A percentile compares a stretch with the other conserved stretches of the same genome.
Evolutionary conservation across 2,888 invertebrate species (phyloP).

Genomic region (Lasioglossum figueresi): DNA sequence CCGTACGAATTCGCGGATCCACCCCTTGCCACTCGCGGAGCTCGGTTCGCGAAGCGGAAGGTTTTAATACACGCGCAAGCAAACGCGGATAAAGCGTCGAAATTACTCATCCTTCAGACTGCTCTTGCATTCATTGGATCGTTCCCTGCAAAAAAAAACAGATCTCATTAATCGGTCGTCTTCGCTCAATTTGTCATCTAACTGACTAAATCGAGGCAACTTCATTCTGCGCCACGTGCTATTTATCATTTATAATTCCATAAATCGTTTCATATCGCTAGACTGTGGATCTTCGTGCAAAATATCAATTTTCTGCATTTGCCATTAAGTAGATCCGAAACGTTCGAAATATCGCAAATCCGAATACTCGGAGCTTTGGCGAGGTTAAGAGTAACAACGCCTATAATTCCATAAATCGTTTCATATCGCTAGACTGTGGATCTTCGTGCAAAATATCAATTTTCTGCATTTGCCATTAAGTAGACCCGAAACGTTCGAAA

Average conservation of each 20-base stretch:
- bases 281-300: too few species aligned
- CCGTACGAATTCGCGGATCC: conserved; percentile 9
- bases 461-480: too few species aligned
- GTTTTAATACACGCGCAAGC: conserved; percentile 28
- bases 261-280: neutral
- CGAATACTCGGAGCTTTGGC: too few species aligned
- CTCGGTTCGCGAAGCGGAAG: conserved; percentile 8
- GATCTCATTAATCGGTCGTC: conserved; percentile 32
- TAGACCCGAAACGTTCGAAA: too few species aligned
- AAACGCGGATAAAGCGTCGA: conserved; percentile 16
- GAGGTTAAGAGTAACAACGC: too few species aligned
- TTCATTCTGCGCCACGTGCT: neutral
- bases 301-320: too few species aligned
- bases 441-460: too few species aligned
- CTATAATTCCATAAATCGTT: too few species aligned
- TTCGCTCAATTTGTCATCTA: neutral
- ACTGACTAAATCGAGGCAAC: neutral
- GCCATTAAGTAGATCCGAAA: too few species aligned
- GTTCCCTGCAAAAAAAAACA: neutral
- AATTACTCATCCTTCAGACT: conserved; percentile 11
- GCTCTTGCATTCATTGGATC: neutral
- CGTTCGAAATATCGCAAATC: too few species aligned
- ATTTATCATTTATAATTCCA: neutral
- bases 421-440: too few species aligned
- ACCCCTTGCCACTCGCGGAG: neutral